These are phyloP conservation scores for Drosophila lini DNA, from an alignment of 1,140 invertebrate genomes.

Conservation along the genomic window DNA sequence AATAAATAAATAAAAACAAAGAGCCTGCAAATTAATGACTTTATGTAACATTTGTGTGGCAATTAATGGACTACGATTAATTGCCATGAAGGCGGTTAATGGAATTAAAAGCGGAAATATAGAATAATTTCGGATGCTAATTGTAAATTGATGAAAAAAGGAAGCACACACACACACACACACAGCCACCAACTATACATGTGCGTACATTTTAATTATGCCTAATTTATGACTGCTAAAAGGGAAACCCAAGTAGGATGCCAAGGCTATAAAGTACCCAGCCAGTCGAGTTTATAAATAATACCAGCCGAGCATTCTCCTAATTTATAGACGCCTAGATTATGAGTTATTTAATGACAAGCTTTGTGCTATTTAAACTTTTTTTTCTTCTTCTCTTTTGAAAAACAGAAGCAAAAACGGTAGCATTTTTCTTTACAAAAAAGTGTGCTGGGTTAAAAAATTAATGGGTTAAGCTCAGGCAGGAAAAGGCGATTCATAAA, in stretches of 20 bases:
- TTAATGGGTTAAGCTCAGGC: conserved; percentile 11
- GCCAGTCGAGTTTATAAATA: conserved; percentile 7
- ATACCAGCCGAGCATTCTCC: conserved; percentile 1
- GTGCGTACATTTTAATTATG: conserved; percentile 67
- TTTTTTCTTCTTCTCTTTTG: neutral
- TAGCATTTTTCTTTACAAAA: neutral
- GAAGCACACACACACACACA: conserved; percentile 16
- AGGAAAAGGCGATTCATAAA: conserved; percentile 49
- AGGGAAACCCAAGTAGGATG: conserved; percentile 10
- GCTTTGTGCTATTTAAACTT: conserved; percentile 3
- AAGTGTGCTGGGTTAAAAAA: neutral
- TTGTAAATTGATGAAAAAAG: conserved; percentile 45
- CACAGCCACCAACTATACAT: neutral
- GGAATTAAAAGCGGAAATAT: conserved; percentile 14
- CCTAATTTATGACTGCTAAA: conserved; percentile 67
- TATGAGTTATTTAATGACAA: conserved; percentile 15
- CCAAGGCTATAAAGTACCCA: conserved; percentile 4
- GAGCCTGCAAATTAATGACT: conserved; percentile 9
- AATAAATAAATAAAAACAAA: neutral
- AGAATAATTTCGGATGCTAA: conserved; percentile 38
- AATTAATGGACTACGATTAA: conserved; percentile 32
- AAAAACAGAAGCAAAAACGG: neutral
- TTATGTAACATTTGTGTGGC: conserved; percentile 14
- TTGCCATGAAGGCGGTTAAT: conserved; percentile 5
- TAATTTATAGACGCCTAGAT: conserved; percentile 23